Percentiles rank a stretch among this genome's conserved stretches.
Evolutionary conservation across 2,888 invertebrate species (phyloP).

Genomic region (Drosophila antonietae): DNA sequence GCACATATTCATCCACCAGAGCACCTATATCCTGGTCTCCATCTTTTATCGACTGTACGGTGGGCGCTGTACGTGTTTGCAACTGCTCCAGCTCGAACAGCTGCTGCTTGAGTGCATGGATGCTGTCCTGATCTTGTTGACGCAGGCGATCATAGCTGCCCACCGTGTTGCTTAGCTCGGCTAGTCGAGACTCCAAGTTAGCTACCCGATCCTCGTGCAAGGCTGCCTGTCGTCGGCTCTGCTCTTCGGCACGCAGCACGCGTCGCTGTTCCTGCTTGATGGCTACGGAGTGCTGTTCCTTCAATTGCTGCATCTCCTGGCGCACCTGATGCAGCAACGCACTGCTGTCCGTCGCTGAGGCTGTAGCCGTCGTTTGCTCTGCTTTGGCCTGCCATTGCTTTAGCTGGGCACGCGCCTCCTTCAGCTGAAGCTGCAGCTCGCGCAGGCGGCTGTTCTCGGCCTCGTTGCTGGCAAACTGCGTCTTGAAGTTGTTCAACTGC

Average conservation of each 20-base stretch:
- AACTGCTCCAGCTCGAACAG: slow-evolving; percentile 71
- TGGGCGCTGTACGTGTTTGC: slow-evolving; percentile 36
- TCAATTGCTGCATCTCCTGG: slow-evolving; percentile 89
- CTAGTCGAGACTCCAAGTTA: slow-evolving; percentile 90
- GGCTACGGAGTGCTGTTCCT: slow-evolving; percentile 89
- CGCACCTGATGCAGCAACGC: slow-evolving; percentile 87
- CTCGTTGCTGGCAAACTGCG: slow-evolving; percentile 83
- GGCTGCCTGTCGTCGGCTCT: slow-evolving; percentile 88
- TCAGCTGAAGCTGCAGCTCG: slow-evolving; percentile 88
- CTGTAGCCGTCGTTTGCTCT: slow-evolving; percentile 79
- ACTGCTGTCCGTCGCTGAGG: slow-evolving; percentile 81
- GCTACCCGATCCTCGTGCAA: slow-evolving; percentile 92
- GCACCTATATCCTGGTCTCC: slow-evolving; percentile 85
- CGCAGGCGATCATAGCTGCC: slow-evolving; percentile 91
- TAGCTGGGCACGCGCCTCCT: slow-evolving; percentile 87
- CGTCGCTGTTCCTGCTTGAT: slow-evolving; percentile 91
- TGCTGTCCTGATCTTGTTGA: slow-evolving; percentile 90
- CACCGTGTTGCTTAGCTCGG: slow-evolving; percentile 91
- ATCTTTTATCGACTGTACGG: slow-evolving; percentile 78
- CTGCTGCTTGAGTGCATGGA: slow-evolving; percentile 86
- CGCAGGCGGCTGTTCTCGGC: slow-evolving; percentile 81
- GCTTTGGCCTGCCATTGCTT: slow-evolving; percentile 86
- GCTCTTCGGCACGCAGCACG: slow-evolving; percentile 89
- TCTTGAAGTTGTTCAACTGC: slow-evolving; percentile 86
- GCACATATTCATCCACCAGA: slow-evolving; percentile 88